Base-by-base conservation (phyloP, 2,113 vertebrate species). In the Nothobranchius kuhntae region DNA sequence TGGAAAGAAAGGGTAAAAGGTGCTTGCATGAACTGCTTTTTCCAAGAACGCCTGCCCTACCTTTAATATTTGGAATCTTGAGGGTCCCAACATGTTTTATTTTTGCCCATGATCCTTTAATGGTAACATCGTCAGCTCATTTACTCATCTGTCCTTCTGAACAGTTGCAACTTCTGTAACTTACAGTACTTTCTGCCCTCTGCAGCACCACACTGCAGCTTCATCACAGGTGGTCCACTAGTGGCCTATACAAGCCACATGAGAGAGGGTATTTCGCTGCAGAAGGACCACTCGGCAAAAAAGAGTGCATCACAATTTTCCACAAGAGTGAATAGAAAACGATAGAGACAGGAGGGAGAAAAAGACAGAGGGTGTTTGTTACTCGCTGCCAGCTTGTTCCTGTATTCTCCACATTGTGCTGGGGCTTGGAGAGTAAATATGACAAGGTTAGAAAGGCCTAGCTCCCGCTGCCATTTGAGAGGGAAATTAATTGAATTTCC, bases 401-500 rank as follows among this genome's bases (percentile, higher is more conserved):
- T 53, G 68, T 69, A 51, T 83, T 75, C 71, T 65, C 69, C 68
- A 73, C 61, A 61, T 70, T 75, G 69, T 77, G 47, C 70, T 14
- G 59, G 68, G 62, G 59, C 53, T 77, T 17, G 55, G 55, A 78
- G 65, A 78, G 72, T 57, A 83, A 87, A 82, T 85, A 87, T 69
- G 70, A 73, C 78, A 68, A 76, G 80, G 81, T 84, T 82, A 77
- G 70, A 71, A 78, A 64, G 65, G 70, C 60, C 83, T 80, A 36
- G 69, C 67, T 71, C 72, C 80, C 26, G 24, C 66, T 70, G 61
- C 26, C 13, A 62, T 65, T 68, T 75, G 78, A 51, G 80, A 72
- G 61, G 47, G 61, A 75, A 82, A 84, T 82, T 87, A 86, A 89
- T 87, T 81, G 67, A 86, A 86, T 87, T 79, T 85, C 47, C 78